Percentiles rank a stretch among this genome's conserved stretches.
phyloP scores from a whole-genome alignment of 2,888 invertebrate genomes.

The Agriotes lineatus region DNA sequence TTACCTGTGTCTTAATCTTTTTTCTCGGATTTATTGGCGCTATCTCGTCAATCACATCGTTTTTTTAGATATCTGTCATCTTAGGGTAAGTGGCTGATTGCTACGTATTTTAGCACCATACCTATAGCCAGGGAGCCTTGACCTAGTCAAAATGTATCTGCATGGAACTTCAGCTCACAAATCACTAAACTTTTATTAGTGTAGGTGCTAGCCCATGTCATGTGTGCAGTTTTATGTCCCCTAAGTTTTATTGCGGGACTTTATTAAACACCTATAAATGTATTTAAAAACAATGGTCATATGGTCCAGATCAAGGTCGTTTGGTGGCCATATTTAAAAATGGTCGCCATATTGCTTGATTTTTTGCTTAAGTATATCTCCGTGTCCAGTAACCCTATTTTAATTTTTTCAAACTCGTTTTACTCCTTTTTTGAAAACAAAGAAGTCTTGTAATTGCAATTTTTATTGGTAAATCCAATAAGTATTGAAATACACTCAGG shows the following conservation, averaged over 20 bases:
- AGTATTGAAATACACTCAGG: background rate
- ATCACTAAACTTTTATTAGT: background rate
- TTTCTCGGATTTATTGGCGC: too few species aligned
- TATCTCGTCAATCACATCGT: too few species aligned
- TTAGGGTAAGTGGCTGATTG: too few species aligned
- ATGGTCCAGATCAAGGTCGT: conserved; percentile 2
- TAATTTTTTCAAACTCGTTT: conserved; percentile 2
- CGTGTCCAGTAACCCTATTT: background rate
- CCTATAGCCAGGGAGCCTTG: too few species aligned
- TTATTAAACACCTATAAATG: background rate
- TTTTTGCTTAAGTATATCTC: too few species aligned
- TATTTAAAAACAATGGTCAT: background rate
- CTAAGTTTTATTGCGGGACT: background rate
- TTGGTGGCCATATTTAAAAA: conserved; percentile 1
- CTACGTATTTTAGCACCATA: too few species aligned
- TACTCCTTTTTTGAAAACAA: background rate
- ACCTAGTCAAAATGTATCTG: too few species aligned
- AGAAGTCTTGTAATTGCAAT: background rate
- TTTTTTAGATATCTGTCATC: too few species aligned
- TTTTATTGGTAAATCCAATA: background rate
- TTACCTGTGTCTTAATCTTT: too few species aligned
- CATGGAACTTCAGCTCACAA: too few species aligned
- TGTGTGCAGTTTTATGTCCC: background rate
- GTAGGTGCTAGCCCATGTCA: background rate
- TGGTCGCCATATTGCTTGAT: too few species aligned